A percentile compares a stretch with the other conserved stretches of the same genome.
These are phyloP conservation scores for Biston stratarius DNA, from an alignment of 2,888 invertebrate genomes.

Conservation along the genomic window DNA sequence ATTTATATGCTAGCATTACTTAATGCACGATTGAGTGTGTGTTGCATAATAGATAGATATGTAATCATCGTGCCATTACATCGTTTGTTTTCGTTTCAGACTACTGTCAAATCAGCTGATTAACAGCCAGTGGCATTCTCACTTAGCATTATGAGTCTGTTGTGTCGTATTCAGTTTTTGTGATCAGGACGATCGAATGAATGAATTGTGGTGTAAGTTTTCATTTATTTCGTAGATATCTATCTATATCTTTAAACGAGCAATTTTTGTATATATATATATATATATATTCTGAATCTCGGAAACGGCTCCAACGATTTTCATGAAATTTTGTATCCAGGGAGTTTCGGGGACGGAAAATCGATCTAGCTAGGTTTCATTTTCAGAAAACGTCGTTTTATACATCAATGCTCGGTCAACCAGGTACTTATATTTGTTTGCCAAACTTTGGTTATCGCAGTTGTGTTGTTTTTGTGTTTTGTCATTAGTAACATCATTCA, in stretches of 20 bases:
- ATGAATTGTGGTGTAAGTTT: conserved; percentile 1
- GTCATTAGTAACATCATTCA: too few species aligned
- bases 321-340: too few species aligned
- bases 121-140: conserved; percentile 12
- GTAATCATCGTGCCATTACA: conserved; percentile 7
- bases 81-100: neutral
- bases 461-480: neutral
- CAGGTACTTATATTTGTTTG: too few species aligned
- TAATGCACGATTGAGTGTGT: conserved; percentile 6
- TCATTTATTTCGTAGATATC: neutral
- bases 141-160: conserved; percentile 12
- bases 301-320: too few species aligned
- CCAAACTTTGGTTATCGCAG: neutral
- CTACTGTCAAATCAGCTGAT: conserved; percentile 18
- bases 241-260: too few species aligned
- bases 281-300: too few species aligned
- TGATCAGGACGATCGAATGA: neutral
- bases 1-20: conserved; percentile 5
- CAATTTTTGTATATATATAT: too few species aligned
- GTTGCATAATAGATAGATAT: conserved; percentile 17
- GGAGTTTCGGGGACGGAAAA: too few species aligned
- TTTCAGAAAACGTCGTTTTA: too few species aligned
- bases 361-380: too few species aligned
- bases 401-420: too few species aligned
- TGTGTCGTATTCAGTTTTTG: conserved; percentile 1